phyloP scores from a whole-genome alignment of 2,113 vertebrate species.

The Stictonetta naevosa region DNA sequence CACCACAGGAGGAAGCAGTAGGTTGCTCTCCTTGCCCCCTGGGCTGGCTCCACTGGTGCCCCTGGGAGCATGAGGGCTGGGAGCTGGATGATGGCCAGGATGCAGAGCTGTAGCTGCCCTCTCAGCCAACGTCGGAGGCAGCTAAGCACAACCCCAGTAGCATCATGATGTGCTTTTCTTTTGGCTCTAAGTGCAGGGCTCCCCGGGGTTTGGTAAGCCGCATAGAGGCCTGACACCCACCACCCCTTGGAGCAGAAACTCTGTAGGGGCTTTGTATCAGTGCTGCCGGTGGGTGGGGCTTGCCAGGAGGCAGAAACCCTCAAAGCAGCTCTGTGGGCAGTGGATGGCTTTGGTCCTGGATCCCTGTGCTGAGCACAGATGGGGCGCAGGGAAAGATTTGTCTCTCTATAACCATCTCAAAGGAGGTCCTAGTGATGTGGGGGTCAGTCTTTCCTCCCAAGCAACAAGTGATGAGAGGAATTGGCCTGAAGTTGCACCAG shows the following conservation, averaged over 20 bases:
- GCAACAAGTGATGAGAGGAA: too few species aligned
- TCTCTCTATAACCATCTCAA: too few species aligned
- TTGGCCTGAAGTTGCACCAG: too few species aligned
- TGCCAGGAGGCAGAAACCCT: not conserved
- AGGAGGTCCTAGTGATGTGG: too few species aligned
- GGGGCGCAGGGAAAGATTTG: too few species aligned
- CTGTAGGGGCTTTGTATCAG: not conserved
- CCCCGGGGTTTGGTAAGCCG: not conserved
- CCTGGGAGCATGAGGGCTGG: not conserved
- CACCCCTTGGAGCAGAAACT: not conserved
- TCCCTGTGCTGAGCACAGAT: not conserved
- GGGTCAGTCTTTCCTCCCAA: too few species aligned
- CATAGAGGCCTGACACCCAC: not conserved
- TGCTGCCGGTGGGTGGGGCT: not conserved
- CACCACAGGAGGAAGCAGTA: too few species aligned
- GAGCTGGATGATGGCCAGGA: not conserved
- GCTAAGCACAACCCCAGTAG: not conserved
- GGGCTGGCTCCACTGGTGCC: not conserved
- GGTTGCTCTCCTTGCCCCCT: too few species aligned
- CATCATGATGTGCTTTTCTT: not conserved
- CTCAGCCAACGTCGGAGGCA: not conserved
- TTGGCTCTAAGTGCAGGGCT: not conserved
- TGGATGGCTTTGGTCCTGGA: not conserved
- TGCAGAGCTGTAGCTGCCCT: not conserved
- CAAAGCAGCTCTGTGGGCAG: not conserved